A percentile compares a stretch with the other conserved stretches of the same genome.
These are phyloP conservation scores for Microtus oregoni DNA, from an alignment of 2,113 vertebrate genomes.

Conservation along the genomic window DNA sequence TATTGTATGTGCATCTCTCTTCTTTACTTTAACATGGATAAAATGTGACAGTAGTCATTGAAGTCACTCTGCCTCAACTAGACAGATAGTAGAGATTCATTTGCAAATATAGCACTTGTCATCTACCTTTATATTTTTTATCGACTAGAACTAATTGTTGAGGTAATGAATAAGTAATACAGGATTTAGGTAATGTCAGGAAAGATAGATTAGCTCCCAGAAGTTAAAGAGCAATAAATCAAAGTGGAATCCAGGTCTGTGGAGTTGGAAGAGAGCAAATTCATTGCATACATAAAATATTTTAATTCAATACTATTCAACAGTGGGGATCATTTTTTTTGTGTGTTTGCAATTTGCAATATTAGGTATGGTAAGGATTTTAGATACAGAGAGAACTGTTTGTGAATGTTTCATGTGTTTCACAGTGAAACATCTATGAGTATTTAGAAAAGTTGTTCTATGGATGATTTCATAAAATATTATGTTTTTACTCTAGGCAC, in stretches of 20 bases:
- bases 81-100: conserved; percentile 39
- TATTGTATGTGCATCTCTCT: background rate
- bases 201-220: conserved; percentile 62
- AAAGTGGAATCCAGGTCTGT: conserved; percentile 57
- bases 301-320: conserved; percentile 65
- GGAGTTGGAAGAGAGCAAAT: conserved; percentile 61
- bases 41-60: background rate
- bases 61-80: conserved; percentile 4
- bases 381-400: conserved; percentile 35
- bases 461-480: conserved; percentile 5
- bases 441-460: conserved; percentile 52
- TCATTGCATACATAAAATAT: conserved; percentile 59
- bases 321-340: conserved; percentile 34
- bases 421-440: conserved; percentile 9
- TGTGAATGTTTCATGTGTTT: conserved; percentile 58
- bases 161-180: conserved; percentile 74
- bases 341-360: conserved; percentile 44
- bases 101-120: conserved; percentile 38
- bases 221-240: conserved; percentile 71
- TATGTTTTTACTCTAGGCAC: conserved; percentile 41
- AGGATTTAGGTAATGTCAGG: conserved; percentile 61
- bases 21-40: background rate
- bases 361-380: conserved; percentile 13
- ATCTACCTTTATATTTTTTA: conserved; percentile 65
- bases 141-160: conserved; percentile 74